These are phyloP conservation scores for Pseudomyrmex sp. DNA, from an alignment of 1,140 invertebrate genomes.

Conservation along the genomic window DNA sequence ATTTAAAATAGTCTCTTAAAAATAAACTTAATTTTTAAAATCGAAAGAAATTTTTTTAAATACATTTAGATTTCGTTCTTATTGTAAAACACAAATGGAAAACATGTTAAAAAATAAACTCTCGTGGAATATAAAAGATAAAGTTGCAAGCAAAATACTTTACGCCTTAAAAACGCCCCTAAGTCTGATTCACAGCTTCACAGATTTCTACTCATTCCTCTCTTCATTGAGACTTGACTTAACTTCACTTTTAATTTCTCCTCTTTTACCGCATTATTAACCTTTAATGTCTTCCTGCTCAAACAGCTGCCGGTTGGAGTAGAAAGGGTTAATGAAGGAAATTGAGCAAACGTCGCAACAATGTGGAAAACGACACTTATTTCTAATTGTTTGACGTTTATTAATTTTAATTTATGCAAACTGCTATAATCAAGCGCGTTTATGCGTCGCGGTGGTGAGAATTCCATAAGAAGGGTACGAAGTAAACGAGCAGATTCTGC, in stretches of 20 bases:
- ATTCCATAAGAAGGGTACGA: neutral
- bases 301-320: neutral
- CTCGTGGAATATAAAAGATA: too few species aligned
- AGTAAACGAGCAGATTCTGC: conserved; percentile 4
- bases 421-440: neutral
- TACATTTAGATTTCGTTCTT: too few species aligned
- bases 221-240: neutral
- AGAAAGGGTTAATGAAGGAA: conserved; percentile 1
- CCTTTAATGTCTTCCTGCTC: neutral
- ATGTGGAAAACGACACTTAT: neutral
- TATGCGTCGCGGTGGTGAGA: conserved; percentile 10
- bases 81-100: too few species aligned
- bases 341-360: neutral
- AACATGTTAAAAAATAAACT: too few species aligned
- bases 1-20: too few species aligned
- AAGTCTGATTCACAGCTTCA: neutral
- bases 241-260: neutral
- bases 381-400: neutral
- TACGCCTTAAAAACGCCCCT: neutral
- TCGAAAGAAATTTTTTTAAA: too few species aligned
- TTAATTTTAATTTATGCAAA: neutral
- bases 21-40: too few species aligned
- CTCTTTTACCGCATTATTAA: neutral
- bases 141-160: neutral
- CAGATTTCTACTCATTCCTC: neutral